These are phyloP conservation scores for Polypterus bichir DNA, from an alignment of 2,113 vertebrate genomes.

Conservation along the genomic window DNA sequence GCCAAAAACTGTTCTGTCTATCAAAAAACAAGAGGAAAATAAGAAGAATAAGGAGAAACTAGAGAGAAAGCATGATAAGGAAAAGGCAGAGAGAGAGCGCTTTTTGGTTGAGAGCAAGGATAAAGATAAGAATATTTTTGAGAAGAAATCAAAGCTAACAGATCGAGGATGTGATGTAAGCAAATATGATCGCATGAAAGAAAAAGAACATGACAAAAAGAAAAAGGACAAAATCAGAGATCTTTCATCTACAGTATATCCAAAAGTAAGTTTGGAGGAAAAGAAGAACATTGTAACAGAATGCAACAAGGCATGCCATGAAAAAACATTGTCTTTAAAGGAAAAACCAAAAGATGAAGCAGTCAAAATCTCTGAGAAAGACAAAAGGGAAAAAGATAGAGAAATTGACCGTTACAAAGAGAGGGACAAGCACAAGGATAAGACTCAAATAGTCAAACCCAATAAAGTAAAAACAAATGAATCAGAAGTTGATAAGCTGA, in stretches of 20 bases:
- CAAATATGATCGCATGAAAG: constrained; percentile 67
- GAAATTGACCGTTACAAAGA: constrained; percentile 81
- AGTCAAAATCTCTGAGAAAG: constrained; percentile 73
- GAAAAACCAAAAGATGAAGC: constrained; percentile 80
- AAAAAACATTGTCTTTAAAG: constrained; percentile 53
- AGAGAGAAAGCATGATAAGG: constrained; percentile 76
- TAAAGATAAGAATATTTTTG: constrained; percentile 59
- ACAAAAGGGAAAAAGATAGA: constrained; percentile 66
- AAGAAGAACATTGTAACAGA: constrained; percentile 58
- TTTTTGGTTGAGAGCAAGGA: constrained; percentile 59
- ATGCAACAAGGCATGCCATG: constrained; percentile 46
- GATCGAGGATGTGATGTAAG: constrained; percentile 65
- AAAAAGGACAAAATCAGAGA: constrained; percentile 72
- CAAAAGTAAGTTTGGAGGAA: constrained; percentile 68
- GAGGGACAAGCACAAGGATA: constrained; percentile 74
- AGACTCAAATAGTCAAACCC: constrained; percentile 58
- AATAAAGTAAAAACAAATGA: constrained; percentile 46
- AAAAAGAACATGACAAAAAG: constrained; percentile 64
- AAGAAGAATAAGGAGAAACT: constrained; percentile 77
- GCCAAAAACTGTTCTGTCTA: constrained; percentile 44
- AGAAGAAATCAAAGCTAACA: constrained; percentile 66
- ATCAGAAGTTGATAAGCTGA: constrained; percentile 59
- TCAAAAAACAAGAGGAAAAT: constrained; percentile 75
- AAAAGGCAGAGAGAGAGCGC: constrained; percentile 69
- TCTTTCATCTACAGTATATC: constrained; percentile 43